phyloP scores from a whole-genome alignment of 2,888 invertebrate genomes.

The Priapulus caudatus region DNA sequence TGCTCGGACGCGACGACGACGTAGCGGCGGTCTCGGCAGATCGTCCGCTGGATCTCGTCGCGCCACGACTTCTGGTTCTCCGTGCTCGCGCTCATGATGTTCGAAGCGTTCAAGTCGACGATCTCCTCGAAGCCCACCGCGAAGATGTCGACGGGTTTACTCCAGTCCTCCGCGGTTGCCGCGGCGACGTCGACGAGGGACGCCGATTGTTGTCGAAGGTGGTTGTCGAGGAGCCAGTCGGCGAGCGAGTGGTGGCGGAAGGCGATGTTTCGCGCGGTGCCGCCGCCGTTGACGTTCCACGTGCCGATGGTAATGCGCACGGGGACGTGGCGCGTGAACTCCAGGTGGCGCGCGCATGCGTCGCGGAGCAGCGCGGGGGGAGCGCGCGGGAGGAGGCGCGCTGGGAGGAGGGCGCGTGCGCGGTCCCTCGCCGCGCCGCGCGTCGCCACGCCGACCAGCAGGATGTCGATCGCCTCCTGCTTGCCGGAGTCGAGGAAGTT shows the following conservation, averaged over 20 bases:
- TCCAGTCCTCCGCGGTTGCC: slow-evolving; percentile 33
- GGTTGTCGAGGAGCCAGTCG: slow-evolving; percentile 53
- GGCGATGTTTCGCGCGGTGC: slow-evolving; percentile 90
- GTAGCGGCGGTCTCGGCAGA: slow-evolving; percentile 75
- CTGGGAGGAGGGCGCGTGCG: slow-evolving; percentile 71
- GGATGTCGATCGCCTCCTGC: slow-evolving; percentile 93
- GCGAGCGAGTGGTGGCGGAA: slow-evolving; percentile 52
- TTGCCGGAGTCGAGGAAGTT: slow-evolving; percentile 79
- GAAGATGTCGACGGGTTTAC: slow-evolving; percentile 74
- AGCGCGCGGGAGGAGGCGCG: slow-evolving; percentile 71
- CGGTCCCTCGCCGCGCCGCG: slow-evolving; percentile 83
- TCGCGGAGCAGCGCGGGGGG: slow-evolving; percentile 68
- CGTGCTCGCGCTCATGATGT: slow-evolving; percentile 87
- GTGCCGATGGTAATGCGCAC: slow-evolving; percentile 80
- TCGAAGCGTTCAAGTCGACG: slow-evolving; percentile 94
- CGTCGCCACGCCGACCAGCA: slow-evolving; percentile 78
- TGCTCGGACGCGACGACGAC: slow-evolving; percentile 85
- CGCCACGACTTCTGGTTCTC: slow-evolving; percentile 92
- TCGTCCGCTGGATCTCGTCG: slow-evolving; percentile 78
- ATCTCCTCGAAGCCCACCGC: slow-evolving; percentile 99
- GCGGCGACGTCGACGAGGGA: slow-evolving; percentile 7
- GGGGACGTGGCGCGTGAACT: slow-evolving; percentile 57
- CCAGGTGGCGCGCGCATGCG: slow-evolving; percentile 68
- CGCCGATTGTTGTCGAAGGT: background rate
- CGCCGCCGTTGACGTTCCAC: slow-evolving; percentile 98